phyloP scores from a whole-genome alignment of 2,113 vertebrate genomes.

The Eubucco bourcierii region DNA sequence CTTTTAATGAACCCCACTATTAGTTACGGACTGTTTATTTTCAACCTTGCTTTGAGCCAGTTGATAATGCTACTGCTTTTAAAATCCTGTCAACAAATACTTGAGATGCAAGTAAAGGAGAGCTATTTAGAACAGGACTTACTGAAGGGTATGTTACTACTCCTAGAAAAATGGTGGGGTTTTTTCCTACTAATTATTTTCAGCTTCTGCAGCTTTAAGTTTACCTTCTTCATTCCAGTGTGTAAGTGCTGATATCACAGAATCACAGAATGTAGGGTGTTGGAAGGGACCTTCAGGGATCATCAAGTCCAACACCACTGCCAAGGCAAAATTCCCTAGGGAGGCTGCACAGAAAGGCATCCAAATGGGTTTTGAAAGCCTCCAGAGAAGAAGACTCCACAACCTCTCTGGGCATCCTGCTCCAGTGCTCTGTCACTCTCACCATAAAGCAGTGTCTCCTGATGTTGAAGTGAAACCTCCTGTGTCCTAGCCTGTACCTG shows the following conservation, averaged over 20 bases:
- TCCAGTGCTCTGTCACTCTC: no score
- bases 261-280: not conserved
- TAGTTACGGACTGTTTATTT: conserved; percentile 8
- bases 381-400: no score
- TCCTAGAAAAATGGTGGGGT: not conserved
- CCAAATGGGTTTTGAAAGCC: no score
- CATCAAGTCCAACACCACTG: no score
- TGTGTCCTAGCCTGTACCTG: no score
- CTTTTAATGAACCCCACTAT: conserved; percentile 51
- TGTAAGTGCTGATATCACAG: not conserved
- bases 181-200: not conserved
- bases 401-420: no score
- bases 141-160: not conserved
- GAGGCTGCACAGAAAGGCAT: no score
- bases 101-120: not conserved
- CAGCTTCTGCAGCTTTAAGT: not conserved
- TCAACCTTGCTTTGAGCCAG: not conserved
- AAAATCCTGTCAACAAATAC: not conserved
- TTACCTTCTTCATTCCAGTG: not conserved
- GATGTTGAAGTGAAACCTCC: no score
- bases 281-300: no score
- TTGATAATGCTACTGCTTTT: conserved; percentile 11
- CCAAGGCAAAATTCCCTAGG: no score
- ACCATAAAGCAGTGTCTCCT: no score
- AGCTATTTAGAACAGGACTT: not conserved